phyloP scores from a whole-genome alignment of 2,888 invertebrate genomes.

The Adela reaumurella region DNA sequence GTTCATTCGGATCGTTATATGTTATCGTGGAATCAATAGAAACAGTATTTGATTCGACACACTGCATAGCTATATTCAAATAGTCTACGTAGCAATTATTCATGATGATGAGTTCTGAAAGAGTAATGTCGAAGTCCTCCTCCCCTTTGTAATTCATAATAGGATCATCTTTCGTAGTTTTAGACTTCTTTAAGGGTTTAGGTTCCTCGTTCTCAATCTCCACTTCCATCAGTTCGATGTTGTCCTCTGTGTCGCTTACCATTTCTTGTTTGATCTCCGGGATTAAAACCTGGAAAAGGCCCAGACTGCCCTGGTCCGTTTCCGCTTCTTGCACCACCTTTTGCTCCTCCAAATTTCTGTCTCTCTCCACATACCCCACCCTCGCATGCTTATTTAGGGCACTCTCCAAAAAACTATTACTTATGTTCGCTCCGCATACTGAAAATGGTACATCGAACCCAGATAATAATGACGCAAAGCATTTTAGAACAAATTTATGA shows the following conservation, averaged over 20 bases:
- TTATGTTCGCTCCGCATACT: conserved; percentile 38
- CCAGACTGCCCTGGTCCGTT: conserved; percentile 11
- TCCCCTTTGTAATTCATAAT: conserved; percentile 27
- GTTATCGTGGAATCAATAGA: conserved; percentile 27
- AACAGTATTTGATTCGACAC: conserved; percentile 26
- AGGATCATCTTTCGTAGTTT: conserved; percentile 14
- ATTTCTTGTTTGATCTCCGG: conserved; percentile 20
- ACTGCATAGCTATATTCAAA: conserved; percentile 21
- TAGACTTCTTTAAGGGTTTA: conserved; percentile 10
- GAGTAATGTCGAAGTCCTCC: conserved; percentile 44
- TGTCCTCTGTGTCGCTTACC: conserved; percentile 18
- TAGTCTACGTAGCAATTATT: conserved; percentile 43
- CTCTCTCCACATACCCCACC: conserved; percentile 33
- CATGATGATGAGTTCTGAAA: conserved; percentile 37
- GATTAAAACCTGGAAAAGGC: conserved; percentile 19
- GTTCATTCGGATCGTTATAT: conserved; percentile 23
- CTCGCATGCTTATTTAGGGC: conserved; percentile 26
- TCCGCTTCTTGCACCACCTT: conserved; percentile 7
- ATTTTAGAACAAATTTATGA: conserved; percentile 45
- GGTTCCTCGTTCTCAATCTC: conserved; percentile 8
- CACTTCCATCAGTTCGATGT: conserved; percentile 6
- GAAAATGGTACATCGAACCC: conserved; percentile 34
- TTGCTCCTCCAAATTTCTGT: conserved; percentile 15
- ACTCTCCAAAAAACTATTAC: conserved; percentile 29
- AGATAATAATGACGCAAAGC: conserved; percentile 32